Base-by-base conservation (phyloP, 2,888 invertebrate genomes). In the Catocala nupta region DNA sequence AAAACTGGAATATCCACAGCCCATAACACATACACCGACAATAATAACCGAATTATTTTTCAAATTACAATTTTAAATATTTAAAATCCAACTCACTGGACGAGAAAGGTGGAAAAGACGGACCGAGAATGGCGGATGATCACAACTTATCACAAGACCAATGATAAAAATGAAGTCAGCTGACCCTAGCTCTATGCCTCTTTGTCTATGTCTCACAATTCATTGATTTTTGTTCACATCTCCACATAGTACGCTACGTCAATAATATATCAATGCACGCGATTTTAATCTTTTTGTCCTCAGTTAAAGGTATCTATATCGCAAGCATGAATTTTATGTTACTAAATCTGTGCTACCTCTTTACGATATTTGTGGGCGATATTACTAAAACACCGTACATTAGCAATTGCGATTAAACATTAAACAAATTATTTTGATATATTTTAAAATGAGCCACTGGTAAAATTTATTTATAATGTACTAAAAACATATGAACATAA, bases 121-220 rank as follows among this genome's bases (percentile, higher is more conserved):
- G 90, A 85, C 90, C 85, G 86, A 92, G 94, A 93, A 94, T 94
- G 94, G 94, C 94, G 94, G 94, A 93, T 90, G 79, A 87, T 82
- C 84, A 90, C 90, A 90, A 93, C 91, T 90, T 94, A 94, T 94
- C 94, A 94, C 94, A 94, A 94, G 94, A 94, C 93, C 92, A 89
- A 90, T 91, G 94, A 94, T 94, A 93, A 92, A 93, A 92, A 78
- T 90, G 80, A 84, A 91, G 94, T 94, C 94, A 94, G 94, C 94
- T 94, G 94, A 94, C 93, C 89, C 88, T 85, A 71, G 79, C 85
- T 92, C 90, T 92, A 91, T 91, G 90, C 76, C 72, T 83, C 68
- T 25, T 83, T 82, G 85, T 91, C 89, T 91, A 86, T 90, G 84
- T 64, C 57, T 51, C 60, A 55, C 71, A 73, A 63, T 81, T 85